Evolutionary conservation across 2,888 invertebrate genomes (phyloP), one percentile per base, ranked within the genome.

Genomic region (Neoitamus cyanurus): DNA sequence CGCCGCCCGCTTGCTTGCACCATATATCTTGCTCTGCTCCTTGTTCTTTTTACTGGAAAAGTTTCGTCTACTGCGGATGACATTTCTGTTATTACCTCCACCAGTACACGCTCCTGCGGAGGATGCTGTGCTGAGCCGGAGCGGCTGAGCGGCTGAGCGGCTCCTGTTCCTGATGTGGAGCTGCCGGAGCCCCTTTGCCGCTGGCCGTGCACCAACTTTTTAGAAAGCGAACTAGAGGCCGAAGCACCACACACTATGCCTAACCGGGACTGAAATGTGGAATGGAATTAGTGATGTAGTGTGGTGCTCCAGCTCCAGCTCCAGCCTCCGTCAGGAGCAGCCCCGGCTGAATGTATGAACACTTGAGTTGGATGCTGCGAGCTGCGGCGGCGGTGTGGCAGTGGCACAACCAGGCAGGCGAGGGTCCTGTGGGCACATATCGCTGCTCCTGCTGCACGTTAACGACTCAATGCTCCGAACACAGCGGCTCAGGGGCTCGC

Each of bases 1-100:
- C 80, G 25, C 20, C 3, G 34, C 11, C 75, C 42, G 37, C 25
- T 42, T 37, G 7, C 75, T 42, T 36, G 37, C 37, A 25, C 46
- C 77, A 80, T 48, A 80, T 36, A 80, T 58, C 68, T 80, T 80
- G 20, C 80, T 80, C 48, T 37, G 25, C 30, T 83, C 30, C 73
- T 83, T 83, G 46, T 70, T 83, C 83, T 83, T 85, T 83, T 83
- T 75, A 77, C 78, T 84, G 58, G 37, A 72, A 85, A 85, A 85
- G 84, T 84, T 85, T 83, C 83, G 83, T 85, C 83, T 83, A 72
- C 85, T 85, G 85, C 58, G 70, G 77, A 85, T 85, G 85, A 85
- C 85, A 85, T 84, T 84, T 85, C 85, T 83, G 85, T 85, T 85
- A 85, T 85, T 85, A 85, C 85, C 85, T 85, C 78, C 80, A 84